Base-by-base conservation (phyloP, 2,113 vertebrate genomes). In the Pseudopodoces humilis region DNA sequence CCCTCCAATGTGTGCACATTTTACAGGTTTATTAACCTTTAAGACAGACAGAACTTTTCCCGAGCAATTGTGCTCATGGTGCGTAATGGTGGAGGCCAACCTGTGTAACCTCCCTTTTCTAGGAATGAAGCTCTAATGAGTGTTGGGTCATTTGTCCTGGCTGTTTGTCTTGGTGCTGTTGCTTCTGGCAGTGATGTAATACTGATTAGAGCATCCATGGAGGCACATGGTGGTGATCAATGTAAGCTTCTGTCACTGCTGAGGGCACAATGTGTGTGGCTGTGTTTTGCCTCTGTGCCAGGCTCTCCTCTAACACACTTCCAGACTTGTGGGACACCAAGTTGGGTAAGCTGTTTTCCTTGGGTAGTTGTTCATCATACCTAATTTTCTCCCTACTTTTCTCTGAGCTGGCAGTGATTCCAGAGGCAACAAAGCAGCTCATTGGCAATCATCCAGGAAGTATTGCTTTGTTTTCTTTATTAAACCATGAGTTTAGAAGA, bases 381-480 rank as follows among this genome's bases (percentile, higher is more conserved):
- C 25, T 75, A 2, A 33, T 79, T 82, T 88, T 89, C 79, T 63
- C 17, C 35, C 30, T 70, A 1, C n/a, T 92, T 92, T 43, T 88
- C 65, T 60, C 60, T 9, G 16, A 62, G 76, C 83, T 90, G 86
- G 52, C 41, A 88, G n/a, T 67, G 77, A 71, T 94, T 95, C 65
- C 72, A 90, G 65, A 81, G 72, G 76, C 93, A 88, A 64, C 72
- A 93, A 79, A 93, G 72, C 83, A 81, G 83, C 70, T 95, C 83
- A 50, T 31, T 94, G 90, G 82, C 86, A 86, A 56, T 72, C 56
- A 88, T 83, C 76, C 90, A 76, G 83, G 79, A 96, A 90, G 52
- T 79, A 76, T 62, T 90, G 86, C 72, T 86, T 93, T 96, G 90
- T 90, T 96, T 93, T 88, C 85, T 82, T 88, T 96, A 94, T 95